Evolutionary conservation across 2,113 vertebrate genomes (phyloP).

Genomic region (Rhea americana): DNA sequence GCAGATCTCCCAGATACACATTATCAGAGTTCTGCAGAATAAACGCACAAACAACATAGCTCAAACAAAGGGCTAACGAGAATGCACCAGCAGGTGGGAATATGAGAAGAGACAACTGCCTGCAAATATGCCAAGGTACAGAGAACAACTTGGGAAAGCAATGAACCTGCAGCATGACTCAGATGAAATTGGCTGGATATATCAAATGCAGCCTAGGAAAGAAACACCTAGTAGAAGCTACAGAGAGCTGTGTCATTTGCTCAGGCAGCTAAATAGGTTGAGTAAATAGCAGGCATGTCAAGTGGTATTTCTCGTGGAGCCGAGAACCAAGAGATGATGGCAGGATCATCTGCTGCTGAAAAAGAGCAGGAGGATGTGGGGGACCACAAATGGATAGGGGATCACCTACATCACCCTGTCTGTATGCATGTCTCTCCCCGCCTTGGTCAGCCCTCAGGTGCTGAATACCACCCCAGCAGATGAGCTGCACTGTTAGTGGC

Average conservation of each 20-base stretch:
- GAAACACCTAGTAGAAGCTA: not conserved
- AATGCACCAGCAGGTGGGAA: not conserved
- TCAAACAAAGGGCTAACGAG: constrained; percentile 12
- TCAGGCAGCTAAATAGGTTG: not conserved
- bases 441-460: not conserved
- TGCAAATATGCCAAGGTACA: not conserved
- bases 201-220: not conserved
- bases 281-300: not conserved
- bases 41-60: not conserved
- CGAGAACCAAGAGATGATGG: not conserved
- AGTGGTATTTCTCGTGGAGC: not conserved
- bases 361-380: not conserved
- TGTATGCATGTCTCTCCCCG: not conserved
- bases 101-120: not conserved
- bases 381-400: not conserved
- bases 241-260: not conserved
- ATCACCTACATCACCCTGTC: not conserved
- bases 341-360: not conserved
- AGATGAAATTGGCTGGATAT: not conserved
- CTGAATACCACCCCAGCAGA: not conserved
- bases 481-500: not conserved
- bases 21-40: not conserved
- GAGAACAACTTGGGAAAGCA: not conserved
- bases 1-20: not conserved
- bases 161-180: not conserved